Evolutionary conservation across 2,888 invertebrate species (phyloP).

Genomic region (Trichacis sp.): DNA sequence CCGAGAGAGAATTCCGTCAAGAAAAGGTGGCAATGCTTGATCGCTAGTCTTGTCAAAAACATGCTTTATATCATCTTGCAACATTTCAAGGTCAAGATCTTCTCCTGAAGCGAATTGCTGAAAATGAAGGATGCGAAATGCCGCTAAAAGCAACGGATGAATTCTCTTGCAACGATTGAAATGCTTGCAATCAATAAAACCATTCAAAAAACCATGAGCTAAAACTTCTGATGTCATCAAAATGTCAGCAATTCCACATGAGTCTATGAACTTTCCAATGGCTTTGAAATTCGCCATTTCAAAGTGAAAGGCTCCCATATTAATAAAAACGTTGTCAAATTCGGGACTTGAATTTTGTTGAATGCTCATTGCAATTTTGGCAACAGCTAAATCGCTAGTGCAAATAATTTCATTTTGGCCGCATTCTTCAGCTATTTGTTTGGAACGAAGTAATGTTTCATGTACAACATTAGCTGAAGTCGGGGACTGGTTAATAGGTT

Average conservation of each 20-base stretch:
- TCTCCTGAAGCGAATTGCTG: constrained; percentile 47
- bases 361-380: constrained; percentile 49
- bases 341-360: constrained; percentile 47
- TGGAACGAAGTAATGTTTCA: constrained; percentile 47
- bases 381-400: constrained; percentile 51
- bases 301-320: constrained; percentile 57
- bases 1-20: constrained; percentile 6
- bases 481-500: constrained; percentile 50
- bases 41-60: too few relatives aligned
- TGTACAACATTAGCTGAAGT: constrained; percentile 45
- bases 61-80: constrained; percentile 31
- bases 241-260: constrained; percentile 54
- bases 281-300: constrained; percentile 32
- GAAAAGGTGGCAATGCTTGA: background rate
- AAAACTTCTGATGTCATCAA: constrained; percentile 53
- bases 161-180: constrained; percentile 60
- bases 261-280: constrained; percentile 51
- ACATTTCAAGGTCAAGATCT: constrained; percentile 26
- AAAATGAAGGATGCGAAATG: constrained; percentile 54
- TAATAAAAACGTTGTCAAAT: constrained; percentile 59
- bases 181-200: constrained; percentile 58
- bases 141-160: constrained; percentile 52
- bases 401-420: constrained; percentile 46
- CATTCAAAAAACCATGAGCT: constrained; percentile 53
- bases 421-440: constrained; percentile 46